phyloP scores from a whole-genome alignment of 2,888 invertebrate species.

The Watsonalla cultraria region DNA sequence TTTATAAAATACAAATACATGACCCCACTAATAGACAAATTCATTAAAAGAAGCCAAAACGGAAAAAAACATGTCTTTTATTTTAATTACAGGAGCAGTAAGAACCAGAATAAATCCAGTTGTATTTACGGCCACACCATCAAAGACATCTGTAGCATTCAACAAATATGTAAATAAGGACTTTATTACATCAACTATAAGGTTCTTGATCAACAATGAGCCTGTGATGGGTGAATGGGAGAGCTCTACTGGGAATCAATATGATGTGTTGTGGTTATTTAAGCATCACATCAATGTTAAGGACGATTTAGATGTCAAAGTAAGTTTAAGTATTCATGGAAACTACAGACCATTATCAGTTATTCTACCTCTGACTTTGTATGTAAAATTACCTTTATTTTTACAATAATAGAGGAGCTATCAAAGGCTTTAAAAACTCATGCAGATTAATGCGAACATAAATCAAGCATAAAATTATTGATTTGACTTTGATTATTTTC shows the following conservation, averaged over 20 bases:
- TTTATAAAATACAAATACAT: no score
- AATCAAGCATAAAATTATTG: no score
- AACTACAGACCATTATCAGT: no score
- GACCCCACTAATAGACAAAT: background rate
- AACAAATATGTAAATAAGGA: conserved; percentile 49
- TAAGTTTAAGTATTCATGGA: conserved; percentile 18
- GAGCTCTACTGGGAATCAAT: conserved; percentile 55
- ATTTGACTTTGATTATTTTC: no score
- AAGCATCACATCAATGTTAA: conserved; percentile 37
- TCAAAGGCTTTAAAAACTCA: no score
- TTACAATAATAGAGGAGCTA: no score
- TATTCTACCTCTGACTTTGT: no score
- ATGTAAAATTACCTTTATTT: no score
- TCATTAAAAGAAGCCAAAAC: background rate
- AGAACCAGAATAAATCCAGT: conserved; percentile 60
- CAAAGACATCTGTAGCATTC: conserved; percentile 56
- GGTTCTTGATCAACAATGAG: conserved; percentile 41
- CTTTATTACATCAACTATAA: conserved; percentile 38
- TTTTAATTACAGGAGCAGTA: conserved; percentile 51
- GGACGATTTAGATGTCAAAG: conserved; percentile 47
- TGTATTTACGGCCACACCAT: conserved; percentile 48
- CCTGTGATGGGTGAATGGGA: conserved; percentile 56
- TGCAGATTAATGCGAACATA: no score
- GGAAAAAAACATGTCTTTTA: background rate
- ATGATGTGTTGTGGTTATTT: conserved; percentile 71